These are phyloP conservation scores for Eilema griseolum DNA, from an alignment of 2,888 invertebrate species.

Conservation along the genomic window DNA sequence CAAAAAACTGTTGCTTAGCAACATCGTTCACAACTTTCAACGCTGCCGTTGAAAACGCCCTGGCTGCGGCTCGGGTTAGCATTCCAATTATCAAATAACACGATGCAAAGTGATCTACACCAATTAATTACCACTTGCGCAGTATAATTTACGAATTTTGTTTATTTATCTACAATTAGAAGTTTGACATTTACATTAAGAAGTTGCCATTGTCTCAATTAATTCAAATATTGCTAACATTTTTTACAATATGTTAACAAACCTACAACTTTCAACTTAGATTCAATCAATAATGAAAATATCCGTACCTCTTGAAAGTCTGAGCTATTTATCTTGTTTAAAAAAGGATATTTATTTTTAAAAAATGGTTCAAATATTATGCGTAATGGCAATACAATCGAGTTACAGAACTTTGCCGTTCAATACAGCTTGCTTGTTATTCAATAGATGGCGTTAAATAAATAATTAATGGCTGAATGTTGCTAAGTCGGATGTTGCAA, in stretches of 20 bases:
- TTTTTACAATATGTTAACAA: neutral
- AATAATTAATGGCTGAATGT: neutral
- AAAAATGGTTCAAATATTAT: too few relatives aligned
- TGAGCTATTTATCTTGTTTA: too few relatives aligned
- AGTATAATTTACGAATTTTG: neutral
- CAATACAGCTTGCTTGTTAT: neutral
- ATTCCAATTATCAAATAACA: slow-evolving; percentile 63
- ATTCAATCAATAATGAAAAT: too few relatives aligned
- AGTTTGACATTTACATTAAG: neutral
- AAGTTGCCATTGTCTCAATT: neutral
- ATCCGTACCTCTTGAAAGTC: too few relatives aligned
- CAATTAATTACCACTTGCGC: neutral
- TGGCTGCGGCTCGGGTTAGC: slow-evolving; percentile 69
- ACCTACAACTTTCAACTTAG: too few relatives aligned
- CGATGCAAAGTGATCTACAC: neutral
- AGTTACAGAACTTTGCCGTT: too few relatives aligned
- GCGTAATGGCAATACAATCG: too few relatives aligned
- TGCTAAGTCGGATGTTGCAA: neutral
- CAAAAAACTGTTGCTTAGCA: slow-evolving; percentile 81
- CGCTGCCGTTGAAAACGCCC: slow-evolving; percentile 74
- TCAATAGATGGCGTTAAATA: neutral
- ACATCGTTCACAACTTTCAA: slow-evolving; percentile 80
- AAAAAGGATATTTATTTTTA: too few relatives aligned
- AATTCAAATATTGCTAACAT: neutral
- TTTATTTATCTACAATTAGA: neutral